These are phyloP conservation scores for Myiopsitta monachus DNA, from an alignment of 2,113 vertebrate genomes.

Conservation along the genomic window DNA sequence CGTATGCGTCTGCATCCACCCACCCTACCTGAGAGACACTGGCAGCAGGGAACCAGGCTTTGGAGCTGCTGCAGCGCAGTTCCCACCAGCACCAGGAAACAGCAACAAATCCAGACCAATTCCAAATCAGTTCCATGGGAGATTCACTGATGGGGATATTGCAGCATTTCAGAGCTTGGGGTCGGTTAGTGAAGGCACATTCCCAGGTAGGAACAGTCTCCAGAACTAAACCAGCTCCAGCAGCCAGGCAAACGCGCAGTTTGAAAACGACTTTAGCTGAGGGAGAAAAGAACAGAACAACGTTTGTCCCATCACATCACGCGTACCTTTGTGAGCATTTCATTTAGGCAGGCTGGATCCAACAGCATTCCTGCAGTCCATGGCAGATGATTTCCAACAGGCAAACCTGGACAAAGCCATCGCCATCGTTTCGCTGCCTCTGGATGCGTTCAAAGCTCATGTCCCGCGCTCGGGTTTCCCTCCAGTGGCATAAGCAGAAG, in stretches of 20 bases:
- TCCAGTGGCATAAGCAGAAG: not conserved
- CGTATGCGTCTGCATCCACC: accelerated
- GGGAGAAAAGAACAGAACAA: accelerated
- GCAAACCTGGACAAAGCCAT: not conserved
- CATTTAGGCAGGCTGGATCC: not conserved
- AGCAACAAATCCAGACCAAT: not conserved
- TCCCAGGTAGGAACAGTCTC: not conserved
- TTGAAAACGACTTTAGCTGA: not conserved
- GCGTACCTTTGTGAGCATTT: accelerated
- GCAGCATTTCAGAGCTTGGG: not conserved
- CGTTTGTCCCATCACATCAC: not conserved
- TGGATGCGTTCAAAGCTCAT: accelerated
- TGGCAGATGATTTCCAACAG: accelerated
- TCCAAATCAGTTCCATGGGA: not conserved
- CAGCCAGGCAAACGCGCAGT: not conserved
- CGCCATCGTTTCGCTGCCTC: accelerated
- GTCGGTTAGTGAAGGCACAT: not conserved
- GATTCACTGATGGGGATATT: accelerated
- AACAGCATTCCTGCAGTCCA: not conserved
- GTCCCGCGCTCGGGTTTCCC: not conserved
- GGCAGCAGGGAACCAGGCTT: accelerated
- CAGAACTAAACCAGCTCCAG: not conserved
- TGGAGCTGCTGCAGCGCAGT: not conserved
- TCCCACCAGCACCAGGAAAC: not conserved
- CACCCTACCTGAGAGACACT: accelerated